These are phyloP conservation scores for Julus scanicus DNA, from an alignment of 2,888 invertebrate genomes.

Conservation along the genomic window DNA sequence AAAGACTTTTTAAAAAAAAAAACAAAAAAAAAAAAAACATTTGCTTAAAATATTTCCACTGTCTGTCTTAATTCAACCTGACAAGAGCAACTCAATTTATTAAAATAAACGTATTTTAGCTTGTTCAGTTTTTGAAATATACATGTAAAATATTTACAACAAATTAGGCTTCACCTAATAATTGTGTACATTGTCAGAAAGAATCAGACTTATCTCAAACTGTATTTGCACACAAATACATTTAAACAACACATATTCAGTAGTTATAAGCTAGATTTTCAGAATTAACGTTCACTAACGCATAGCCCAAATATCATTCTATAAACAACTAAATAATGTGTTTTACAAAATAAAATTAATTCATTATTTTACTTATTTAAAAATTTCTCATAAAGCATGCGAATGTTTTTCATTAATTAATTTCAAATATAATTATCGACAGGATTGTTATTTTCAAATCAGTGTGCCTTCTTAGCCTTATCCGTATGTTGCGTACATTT, in stretches of 20 bases:
- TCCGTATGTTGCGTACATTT: not conserved
- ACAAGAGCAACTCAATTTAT: not conserved
- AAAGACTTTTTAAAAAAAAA: no score
- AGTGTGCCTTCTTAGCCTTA: constrained; percentile 7
- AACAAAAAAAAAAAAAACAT: no score
- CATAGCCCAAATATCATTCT: not conserved
- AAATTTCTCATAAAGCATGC: not conserved
- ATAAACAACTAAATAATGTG: no score
- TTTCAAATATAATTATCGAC: not conserved
- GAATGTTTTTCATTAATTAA: not conserved
- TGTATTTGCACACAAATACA: not conserved
- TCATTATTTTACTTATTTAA: not conserved
- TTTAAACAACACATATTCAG: not conserved
- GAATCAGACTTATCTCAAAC: not conserved
- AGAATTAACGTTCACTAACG: not conserved
- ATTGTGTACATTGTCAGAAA: not conserved
- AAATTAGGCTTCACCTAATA: not conserved
- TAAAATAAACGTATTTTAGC: not conserved
- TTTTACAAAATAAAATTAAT: no score
- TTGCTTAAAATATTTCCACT: not conserved
- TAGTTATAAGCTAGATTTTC: not conserved
- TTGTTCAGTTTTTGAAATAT: no score
- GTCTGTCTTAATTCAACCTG: not conserved
- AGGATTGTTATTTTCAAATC: not conserved
- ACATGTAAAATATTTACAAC: not conserved